Evolutionary conservation across 1,140 invertebrate species (phyloP).

Genomic region (Tetramorium alpestre): DNA sequence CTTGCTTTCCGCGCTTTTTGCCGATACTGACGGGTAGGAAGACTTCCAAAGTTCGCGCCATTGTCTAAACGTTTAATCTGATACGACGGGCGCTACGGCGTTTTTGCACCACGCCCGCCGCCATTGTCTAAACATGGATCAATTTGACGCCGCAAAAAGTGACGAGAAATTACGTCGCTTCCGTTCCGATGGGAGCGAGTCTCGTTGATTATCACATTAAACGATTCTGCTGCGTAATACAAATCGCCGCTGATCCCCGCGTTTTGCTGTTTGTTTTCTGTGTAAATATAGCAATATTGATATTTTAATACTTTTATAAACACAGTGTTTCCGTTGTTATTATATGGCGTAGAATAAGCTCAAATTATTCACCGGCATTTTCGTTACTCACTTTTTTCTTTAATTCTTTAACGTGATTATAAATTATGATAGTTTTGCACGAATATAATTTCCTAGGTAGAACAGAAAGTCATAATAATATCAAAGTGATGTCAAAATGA

Average conservation of each 20-base stretch:
- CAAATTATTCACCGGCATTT: neutral
- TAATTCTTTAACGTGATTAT: neutral
- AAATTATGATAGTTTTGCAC: neutral
- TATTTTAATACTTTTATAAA: constrained; percentile 12
- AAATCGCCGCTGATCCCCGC: neutral
- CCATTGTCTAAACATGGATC: constrained; percentile 59
- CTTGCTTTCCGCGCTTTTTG: constrained; percentile 46
- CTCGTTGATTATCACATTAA: constrained; percentile 44
- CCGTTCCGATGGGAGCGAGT: constrained; percentile 5
- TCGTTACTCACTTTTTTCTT: neutral
- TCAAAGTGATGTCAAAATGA: too few relatives aligned
- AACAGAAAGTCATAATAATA: too few relatives aligned
- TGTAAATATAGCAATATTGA: constrained; percentile 30
- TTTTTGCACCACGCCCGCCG: constrained; percentile 31
- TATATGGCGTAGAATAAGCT: neutral
- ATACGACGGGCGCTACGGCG: constrained; percentile 29
- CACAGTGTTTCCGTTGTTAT: neutral
- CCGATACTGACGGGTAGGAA: constrained; percentile 28
- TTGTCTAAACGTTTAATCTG: constrained; percentile 62
- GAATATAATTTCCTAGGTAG: neutral
- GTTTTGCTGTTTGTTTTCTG: constrained; percentile 7
- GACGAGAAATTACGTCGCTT: constrained; percentile 52
- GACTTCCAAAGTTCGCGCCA: constrained; percentile 59
- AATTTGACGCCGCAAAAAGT: constrained; percentile 44
- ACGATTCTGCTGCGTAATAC: neutral